These are phyloP conservation scores for Helicorthomorpha holstii DNA, from an alignment of 1,140 invertebrate species.

Conservation along the genomic window DNA sequence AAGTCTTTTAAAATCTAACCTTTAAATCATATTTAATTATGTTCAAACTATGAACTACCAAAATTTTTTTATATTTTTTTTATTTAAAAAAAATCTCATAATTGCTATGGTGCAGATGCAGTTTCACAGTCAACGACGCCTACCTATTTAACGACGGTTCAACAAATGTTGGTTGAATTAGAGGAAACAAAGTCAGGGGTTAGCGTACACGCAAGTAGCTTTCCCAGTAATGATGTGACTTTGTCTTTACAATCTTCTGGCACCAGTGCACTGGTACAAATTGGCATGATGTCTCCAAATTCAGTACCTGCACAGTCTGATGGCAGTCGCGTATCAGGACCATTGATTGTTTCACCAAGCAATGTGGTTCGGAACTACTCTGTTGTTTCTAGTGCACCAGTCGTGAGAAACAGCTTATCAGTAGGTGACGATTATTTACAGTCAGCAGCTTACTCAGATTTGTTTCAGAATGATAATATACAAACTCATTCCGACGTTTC, in stretches of 20 bases:
- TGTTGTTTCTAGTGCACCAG: no score
- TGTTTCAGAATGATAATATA: constrained; percentile 18
- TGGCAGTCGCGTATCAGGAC: background rate
- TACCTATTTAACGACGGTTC: background rate
- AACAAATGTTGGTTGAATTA: background rate
- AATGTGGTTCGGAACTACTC: no score
- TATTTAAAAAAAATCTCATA: no score
- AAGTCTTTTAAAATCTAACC: no score
- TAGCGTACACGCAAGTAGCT: background rate
- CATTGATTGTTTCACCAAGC: no score
- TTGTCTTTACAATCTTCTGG: background rate
- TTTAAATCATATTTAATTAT: no score
- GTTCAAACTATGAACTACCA: no score
- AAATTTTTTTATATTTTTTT: no score
- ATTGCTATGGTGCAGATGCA: background rate
- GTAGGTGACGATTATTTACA: background rate
- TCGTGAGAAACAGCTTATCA: background rate
- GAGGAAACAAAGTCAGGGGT: background rate
- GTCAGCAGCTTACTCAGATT: constrained; percentile 35
- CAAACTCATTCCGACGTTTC: constrained; percentile 16
- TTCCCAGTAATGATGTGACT: background rate
- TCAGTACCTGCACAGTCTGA: background rate
- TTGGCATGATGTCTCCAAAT: background rate
- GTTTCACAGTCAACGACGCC: background rate
- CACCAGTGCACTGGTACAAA: background rate